Base-by-base conservation (phyloP, 2,888 invertebrate genomes). In the Heterodera filipjevi region DNA sequence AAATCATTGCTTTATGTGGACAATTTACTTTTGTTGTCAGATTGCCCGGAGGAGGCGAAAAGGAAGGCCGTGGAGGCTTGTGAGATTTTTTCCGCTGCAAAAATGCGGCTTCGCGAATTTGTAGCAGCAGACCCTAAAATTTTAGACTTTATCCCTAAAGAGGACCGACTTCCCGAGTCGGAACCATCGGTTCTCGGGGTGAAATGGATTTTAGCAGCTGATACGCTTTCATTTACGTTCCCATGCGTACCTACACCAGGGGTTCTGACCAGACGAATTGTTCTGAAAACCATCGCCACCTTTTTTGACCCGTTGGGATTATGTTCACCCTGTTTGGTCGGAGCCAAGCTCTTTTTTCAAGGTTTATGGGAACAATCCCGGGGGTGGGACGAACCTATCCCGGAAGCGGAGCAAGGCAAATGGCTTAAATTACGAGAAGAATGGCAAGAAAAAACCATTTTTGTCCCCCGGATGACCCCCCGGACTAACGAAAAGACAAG, bases 281-380 rank as follows among this genome's bases (percentile, higher is more conserved):
- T 79, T 2, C 32, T 79, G 3, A 49, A 32, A 39, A 35, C 32
- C 30, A 79, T 71, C 10, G 53, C 70, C 22, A 22, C 71, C 12
- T 33, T 77, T 22, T 79, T 70, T 39, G 79, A 79, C 49, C 81
- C 80, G 27, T 22, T 81, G 14, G 81, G 81, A n/a, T 35, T 78
- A 5, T 19, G 77, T 2, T 33, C 46, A 27, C 81, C 81, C 2
- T 19, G 59, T 6, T 19, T 76, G 19, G 27, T 81, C 0, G 22
- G 22, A 30, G 74, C 68, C 1, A 77, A 81, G 46, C 46, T 78
- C 0, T 81, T 78, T 27, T 44, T 77, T 27, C 72, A 81, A 30
- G 19, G 19, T 12, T 39, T 79, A 14, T 33, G 30, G 33, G 30
- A 70, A 0, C 30, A 75, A 0, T 30, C 74, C 10, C 46, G 35